Base-by-base conservation (phyloP, 2,888 invertebrate species). In the Tortricodes alternella region DNA sequence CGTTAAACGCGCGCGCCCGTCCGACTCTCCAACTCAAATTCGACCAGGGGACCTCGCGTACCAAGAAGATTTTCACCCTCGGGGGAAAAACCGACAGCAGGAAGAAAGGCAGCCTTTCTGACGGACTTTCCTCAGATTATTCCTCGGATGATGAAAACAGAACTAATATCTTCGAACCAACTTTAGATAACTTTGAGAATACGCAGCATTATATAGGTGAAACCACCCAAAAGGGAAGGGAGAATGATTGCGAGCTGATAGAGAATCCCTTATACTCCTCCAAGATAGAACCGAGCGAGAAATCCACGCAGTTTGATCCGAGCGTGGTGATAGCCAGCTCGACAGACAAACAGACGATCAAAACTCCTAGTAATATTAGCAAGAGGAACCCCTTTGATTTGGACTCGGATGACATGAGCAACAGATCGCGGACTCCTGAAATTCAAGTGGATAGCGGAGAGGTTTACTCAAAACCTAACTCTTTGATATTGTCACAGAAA, bases 101-200 rank as follows among this genome's bases (percentile, higher is more conserved):
- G 70, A 94, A 93, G 44, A 94, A 94, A 35, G 94, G 94, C 11
- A 92, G 92, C 59, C 92, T 93, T 11, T 94, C 93, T 13, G 94
- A 94, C 64, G 93, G 93, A 41, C 92, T 91, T 69, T 92, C 89
- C 55, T 92, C 91, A 0, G 92, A 91, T 58, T 91, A 89, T 53
- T 91, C 91, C 0, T 91, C 91, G 0, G 92, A 92, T 8, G 92
- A 92, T 53, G 92, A 92, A 46, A 85, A 79, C 56, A 80, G 92
- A 24, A 89, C 89, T 0, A 88, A 88, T 44, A 88, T 89, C 27
- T 85, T 91, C 67, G 91, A 91, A 61, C 91, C 91, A 0, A 90
- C 91, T 0, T 60, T 91, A 8, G 91, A 91, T 60, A 91, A 91
- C 61, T 91, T 86, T 60, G 91, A 91, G 60, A 84, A 91, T 63